Percentiles rank a stretch among this genome's conserved stretches.
These are phyloP conservation scores for Etia nguti DNA, from an alignment of 2,113 vertebrate genomes.

Conservation along the genomic window DNA sequence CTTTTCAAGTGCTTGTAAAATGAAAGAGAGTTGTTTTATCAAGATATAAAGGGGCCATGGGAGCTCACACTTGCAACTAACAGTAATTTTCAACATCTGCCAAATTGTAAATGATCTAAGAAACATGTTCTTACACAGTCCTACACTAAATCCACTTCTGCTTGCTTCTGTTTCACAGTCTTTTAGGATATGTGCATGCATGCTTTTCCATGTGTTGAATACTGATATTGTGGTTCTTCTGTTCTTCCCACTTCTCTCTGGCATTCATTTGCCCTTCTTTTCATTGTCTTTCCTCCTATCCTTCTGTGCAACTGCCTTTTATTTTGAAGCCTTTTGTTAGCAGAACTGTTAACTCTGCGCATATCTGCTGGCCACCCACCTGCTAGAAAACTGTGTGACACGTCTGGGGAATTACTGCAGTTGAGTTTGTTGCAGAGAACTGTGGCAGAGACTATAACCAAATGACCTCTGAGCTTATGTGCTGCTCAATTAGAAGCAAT, in stretches of 20 bases:
- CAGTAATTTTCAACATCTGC: neutral
- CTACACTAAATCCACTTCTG: neutral
- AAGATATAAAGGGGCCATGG: neutral
- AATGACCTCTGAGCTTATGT: slow-evolving; percentile 20
- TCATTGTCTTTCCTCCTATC: neutral
- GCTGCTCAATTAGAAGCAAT: slow-evolving; percentile 21
- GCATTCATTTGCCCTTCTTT: neutral
- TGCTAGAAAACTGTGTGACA: slow-evolving; percentile 1
- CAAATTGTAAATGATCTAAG: neutral
- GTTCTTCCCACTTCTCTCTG: neutral
- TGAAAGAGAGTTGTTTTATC: neutral
- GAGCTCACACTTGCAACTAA: neutral
- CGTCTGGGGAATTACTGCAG: neutral
- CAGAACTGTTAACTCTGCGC: slow-evolving; percentile 21
- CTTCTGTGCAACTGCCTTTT: slow-evolving; percentile 3
- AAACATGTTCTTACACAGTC: neutral
- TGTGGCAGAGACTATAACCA: neutral
- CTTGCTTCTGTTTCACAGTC: neutral
- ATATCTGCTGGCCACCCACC: slow-evolving; percentile 29
- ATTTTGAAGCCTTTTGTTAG: slow-evolving; percentile 43
- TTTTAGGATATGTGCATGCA: neutral
- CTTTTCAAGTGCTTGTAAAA: neutral
- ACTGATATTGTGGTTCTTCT: slow-evolving; percentile 18
- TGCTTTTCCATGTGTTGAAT: slow-evolving; percentile 4
- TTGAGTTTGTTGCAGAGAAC: neutral